Base-by-base conservation (phyloP, 2,797 vertebrate genomes). In the Muscicapa striata region DNA sequence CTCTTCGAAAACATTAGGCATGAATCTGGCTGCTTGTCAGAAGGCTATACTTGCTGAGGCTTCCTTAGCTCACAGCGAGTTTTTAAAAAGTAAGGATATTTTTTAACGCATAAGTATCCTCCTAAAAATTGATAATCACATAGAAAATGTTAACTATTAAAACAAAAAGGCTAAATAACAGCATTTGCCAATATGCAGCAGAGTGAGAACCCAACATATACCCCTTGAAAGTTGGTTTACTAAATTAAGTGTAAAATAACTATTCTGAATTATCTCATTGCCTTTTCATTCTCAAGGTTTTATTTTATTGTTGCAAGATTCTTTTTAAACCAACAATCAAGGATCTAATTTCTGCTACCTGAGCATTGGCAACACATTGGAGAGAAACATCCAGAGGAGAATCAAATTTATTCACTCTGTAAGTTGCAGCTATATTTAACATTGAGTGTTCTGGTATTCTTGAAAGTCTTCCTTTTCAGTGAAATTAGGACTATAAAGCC, bases 351-450 rank as follows among this genome's bases (percentile, higher is more conserved):
- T 68, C 32, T 40, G 36, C 27, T 57, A 49, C 13, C 30, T 58
- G 10, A 73, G 17, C 43, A 63, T 20, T 83, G 64, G 51, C 72
- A 73, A 27, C 29, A 34, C 30, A 38, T 23, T 48, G 34, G 29
- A 87, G 75, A 85, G 66, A 91, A 84, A 51, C 32, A 68, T 61
- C 26, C 36, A 75, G 86, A 91, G 26, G 30, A 27, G 34, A 89
- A 75, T 83, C 20, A 54, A 43, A 77, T 89, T 61, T 86, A 66
- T 91, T 78, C 36, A 3, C 43, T 88, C 52, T 57, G 32, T 74
- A 78, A 68, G 77, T 87, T 77, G 64, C 54, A 78, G 30, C 78
- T 87, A 24, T 83, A 58, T 92, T 92, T 95, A 85, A 77, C 36
- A 27, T 17, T 12, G 30, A 34, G 41, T 34, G 26, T 83, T 87